A percentile compares a stretch with the other conserved stretches of the same genome.
Conservation (phyloP, 2,113 vertebrate species). For the Pimephales promelas region DNA sequence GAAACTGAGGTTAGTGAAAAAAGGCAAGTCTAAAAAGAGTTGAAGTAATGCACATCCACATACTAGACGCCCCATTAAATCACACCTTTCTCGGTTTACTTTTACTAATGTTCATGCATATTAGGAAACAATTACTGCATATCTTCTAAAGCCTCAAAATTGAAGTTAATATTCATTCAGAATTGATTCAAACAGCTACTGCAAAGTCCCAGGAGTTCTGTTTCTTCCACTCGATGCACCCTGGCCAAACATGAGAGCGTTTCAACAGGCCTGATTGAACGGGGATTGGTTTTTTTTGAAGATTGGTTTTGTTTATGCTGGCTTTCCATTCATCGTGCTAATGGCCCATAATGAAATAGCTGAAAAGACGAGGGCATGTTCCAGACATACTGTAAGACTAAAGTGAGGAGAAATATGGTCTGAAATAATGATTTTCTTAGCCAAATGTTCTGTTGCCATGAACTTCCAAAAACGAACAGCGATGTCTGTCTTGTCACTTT, state of each 20-base stretch:
- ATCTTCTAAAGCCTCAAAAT: not conserved
- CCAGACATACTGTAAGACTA: slow-evolving; percentile 27
- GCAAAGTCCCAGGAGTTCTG: not conserved
- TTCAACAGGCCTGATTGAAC: slow-evolving; percentile 28
- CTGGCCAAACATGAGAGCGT: slow-evolving; percentile 25
- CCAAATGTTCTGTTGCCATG: slow-evolving; percentile 10
- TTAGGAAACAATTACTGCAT: slow-evolving; percentile 2
- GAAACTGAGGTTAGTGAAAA: not conserved
- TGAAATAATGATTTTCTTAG: slow-evolving; percentile 26
- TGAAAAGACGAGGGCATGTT: slow-evolving; percentile 22
- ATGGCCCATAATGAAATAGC: slow-evolving; percentile 24
- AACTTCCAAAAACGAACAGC: not conserved
- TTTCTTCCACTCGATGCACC: slow-evolving; percentile 6
- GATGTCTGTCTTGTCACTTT: not conserved
- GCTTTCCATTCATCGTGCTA: slow-evolving; percentile 28
- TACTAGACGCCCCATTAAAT: not conserved
- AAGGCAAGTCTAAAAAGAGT: not conserved
- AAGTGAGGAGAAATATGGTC: slow-evolving; percentile 26
- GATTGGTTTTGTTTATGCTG: slow-evolving; percentile 39
- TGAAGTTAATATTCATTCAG: slow-evolving; percentile 15
- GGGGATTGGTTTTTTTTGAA: slow-evolving; percentile 12
- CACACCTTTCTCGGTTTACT: not conserved
- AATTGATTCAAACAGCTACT: slow-evolving; percentile 21
- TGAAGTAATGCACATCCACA: not conserved
- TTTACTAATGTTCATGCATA: not conserved